phyloP scores from a whole-genome alignment of 2,113 vertebrate genomes.

The Chloebia gouldiae region DNA sequence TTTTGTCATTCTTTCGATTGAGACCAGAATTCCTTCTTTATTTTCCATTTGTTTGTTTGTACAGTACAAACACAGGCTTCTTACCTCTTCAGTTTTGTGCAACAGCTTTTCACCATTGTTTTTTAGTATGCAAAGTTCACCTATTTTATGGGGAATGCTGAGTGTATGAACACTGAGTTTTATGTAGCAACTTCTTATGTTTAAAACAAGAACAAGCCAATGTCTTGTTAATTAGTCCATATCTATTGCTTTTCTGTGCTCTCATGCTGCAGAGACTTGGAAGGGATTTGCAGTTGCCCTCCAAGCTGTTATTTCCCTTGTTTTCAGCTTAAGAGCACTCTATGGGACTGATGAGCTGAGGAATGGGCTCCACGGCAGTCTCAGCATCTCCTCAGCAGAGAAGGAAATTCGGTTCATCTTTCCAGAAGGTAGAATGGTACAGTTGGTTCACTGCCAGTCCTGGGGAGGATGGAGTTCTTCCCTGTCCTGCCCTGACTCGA shows the following conservation, averaged over 20 bases:
- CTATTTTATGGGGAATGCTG: not conserved
- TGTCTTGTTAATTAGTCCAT: not conserved
- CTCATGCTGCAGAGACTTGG: not conserved
- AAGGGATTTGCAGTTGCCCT: not conserved
- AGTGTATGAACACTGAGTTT: not conserved
- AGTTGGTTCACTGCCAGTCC: not conserved
- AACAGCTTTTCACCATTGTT: not conserved
- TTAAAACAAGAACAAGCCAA: not conserved
- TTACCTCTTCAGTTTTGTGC: not conserved
- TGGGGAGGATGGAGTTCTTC: not conserved
- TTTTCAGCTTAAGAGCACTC: slow-evolving; percentile 86
- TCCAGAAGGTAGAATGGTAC: slow-evolving; percentile 81
- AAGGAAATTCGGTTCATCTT: slow-evolving; percentile 93
- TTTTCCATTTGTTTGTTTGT: not conserved
- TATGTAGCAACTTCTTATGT: not conserved
- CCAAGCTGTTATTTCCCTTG: not conserved
- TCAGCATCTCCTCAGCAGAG: slow-evolving; percentile 80
- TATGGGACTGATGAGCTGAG: slow-evolving; percentile 90
- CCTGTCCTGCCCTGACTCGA: not conserved
- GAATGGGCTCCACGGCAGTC: slow-evolving; percentile 92
- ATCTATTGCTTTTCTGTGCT: not conserved
- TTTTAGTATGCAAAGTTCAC: not conserved
- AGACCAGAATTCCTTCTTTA: not conserved
- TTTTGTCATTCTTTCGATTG: not conserved
- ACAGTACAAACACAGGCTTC: not conserved